A percentile compares a stretch with the other conserved stretches of the same genome.
Conservation (phyloP, 2,888 invertebrate genomes). For the Leucoma salicis region DNA sequence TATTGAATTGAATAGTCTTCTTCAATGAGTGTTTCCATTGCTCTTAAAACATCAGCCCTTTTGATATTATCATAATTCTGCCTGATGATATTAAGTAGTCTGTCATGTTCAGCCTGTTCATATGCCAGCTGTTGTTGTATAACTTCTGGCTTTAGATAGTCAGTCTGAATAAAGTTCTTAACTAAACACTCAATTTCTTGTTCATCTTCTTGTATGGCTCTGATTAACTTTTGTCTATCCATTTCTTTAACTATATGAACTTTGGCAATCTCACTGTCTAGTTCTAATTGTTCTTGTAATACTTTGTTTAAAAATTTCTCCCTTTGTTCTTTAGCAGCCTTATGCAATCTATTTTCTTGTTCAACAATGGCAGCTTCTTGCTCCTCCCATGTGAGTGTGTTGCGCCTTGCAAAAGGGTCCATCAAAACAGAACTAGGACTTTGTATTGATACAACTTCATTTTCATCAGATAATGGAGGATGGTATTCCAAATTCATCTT, state of each 20-base stretch:
- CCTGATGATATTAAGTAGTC: conserved; percentile 82
- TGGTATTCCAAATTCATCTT: conserved; percentile 75
- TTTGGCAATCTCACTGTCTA: conserved; percentile 86
- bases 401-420: conserved; percentile 58
- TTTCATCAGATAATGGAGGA: conserved; percentile 56
- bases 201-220: conserved; percentile 84
- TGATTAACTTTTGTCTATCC: conserved; percentile 82
- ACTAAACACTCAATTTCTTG: conserved; percentile 84
- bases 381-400: conserved; percentile 78
- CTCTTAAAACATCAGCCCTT: conserved; percentile 86
- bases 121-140: conserved; percentile 84
- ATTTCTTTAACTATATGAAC: conserved; percentile 85
- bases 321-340: conserved; percentile 83
- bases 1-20: conserved; percentile 84
- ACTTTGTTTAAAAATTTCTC: conserved; percentile 81
- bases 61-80: conserved; percentile 82
- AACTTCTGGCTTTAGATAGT: conserved; percentile 81
- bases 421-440: conserved; percentile 49
- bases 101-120: conserved; percentile 86
- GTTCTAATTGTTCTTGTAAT: conserved; percentile 83
- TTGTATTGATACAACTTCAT: conserved; percentile 48
- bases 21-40: conserved; percentile 86
- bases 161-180: conserved; percentile 83
- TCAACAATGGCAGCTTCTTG: conserved; percentile 84
- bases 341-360: conserved; percentile 85